Percentiles rank a stretch among this genome's conserved stretches.
Conservation (phyloP, 2,797 vertebrate genomes). For the Pelobates cultripes region DNA sequence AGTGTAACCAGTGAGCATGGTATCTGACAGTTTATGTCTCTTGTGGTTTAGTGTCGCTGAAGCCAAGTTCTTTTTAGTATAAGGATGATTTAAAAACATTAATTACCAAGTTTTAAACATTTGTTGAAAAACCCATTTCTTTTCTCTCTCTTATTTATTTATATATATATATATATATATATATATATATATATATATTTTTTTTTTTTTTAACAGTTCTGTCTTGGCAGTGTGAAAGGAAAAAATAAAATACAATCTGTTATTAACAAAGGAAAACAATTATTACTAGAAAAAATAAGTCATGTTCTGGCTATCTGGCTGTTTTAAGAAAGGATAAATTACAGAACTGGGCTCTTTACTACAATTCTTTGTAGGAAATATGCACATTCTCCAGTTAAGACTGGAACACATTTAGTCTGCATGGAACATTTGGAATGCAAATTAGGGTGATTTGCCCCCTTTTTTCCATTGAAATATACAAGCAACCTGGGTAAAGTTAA, state of each 20-base stretch:
- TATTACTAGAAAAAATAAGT: slow-evolving; percentile 40
- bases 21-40: neutral
- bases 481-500: slow-evolving; percentile 38
- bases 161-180: too few species aligned
- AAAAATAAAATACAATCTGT: slow-evolving; percentile 17
- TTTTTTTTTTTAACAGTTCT: neutral
- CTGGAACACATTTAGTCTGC: slow-evolving; percentile 24
- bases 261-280: slow-evolving; percentile 40
- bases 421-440: slow-evolving; percentile 40
- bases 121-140: neutral
- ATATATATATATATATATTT: too few species aligned
- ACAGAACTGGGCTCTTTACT: slow-evolving; percentile 19
- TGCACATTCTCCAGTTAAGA: slow-evolving; percentile 45
- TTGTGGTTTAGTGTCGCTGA: neutral
- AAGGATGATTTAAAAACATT: neutral
- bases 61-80: neutral
- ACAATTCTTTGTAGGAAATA: slow-evolving; percentile 26
- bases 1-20: neutral
- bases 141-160: too few species aligned
- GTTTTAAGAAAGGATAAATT: slow-evolving; percentile 30
- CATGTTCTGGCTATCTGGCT: slow-evolving; percentile 27
- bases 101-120: neutral
- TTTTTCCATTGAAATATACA: slow-evolving; percentile 32
- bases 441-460: slow-evolving; percentile 17
- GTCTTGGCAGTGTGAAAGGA: slow-evolving; percentile 7